Evolutionary conservation across 2,113 vertebrate species (phyloP).

Genomic region (Podocnemis expansa): DNA sequence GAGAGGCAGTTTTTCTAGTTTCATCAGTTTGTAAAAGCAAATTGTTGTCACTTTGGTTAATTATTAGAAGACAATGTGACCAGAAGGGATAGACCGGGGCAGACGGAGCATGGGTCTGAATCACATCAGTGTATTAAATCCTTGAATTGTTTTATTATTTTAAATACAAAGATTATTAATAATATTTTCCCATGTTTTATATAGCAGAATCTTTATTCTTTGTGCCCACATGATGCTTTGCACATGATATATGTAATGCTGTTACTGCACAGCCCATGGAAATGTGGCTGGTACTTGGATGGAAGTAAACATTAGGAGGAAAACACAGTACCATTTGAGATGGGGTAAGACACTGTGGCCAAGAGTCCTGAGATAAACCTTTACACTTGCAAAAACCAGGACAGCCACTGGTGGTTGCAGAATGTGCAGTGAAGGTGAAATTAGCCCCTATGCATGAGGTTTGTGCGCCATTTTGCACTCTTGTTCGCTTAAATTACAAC

Average conservation of each 20-base stretch:
- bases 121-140: neutral
- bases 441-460: neutral
- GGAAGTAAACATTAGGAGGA: neutral
- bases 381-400: neutral
- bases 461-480: neutral
- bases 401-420: neutral
- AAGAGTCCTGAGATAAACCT: neutral
- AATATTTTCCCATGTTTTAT: neutral
- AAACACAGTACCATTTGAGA: neutral
- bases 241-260: neutral
- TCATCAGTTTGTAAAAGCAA: neutral
- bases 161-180: neutral
- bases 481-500: neutral
- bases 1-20: neutral
- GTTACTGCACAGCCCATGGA: accelerated
- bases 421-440: neutral
- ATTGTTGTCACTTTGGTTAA: neutral
- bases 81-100: neutral
- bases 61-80: neutral
- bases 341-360: neutral
- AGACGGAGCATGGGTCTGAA: neutral
- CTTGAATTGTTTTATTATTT: neutral
- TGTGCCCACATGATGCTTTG: neutral
- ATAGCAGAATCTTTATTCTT: neutral
- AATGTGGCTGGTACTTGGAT: neutral